Conservation (phyloP, 1,140 invertebrate genomes). For the Drosophila gunungcola region DNA sequence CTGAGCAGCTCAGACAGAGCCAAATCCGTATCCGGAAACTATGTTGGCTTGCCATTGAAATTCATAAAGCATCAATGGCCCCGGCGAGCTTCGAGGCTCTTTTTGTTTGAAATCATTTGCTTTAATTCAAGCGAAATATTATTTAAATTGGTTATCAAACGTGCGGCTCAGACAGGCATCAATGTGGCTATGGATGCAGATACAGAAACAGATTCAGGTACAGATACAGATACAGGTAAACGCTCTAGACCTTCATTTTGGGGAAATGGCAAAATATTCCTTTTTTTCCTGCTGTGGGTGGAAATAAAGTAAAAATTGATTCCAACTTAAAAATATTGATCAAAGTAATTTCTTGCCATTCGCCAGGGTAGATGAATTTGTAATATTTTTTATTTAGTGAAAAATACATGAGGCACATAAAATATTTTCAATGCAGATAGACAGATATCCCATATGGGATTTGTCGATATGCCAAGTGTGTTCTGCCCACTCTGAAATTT, state of each 20-base stretch:
- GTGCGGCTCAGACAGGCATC: slow-evolving; percentile 51
- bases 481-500: slow-evolving; percentile 19
- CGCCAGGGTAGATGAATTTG: slow-evolving; percentile 34
- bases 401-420: slow-evolving; percentile 28
- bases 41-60: slow-evolving; percentile 71
- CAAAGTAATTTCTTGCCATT: slow-evolving; percentile 55
- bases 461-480: slow-evolving; percentile 22
- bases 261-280: slow-evolving; percentile 19
- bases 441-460: slow-evolving; percentile 25
- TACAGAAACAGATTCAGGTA: slow-evolving; percentile 5
- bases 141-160: slow-evolving; percentile 82
- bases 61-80: slow-evolving; percentile 78
- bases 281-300: slow-evolving; percentile 41
- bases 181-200: slow-evolving; percentile 18
- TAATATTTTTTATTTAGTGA: slow-evolving; percentile 41
- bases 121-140: slow-evolving; percentile 83
- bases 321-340: slow-evolving; percentile 68
- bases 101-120: slow-evolving; percentile 78
- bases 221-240: slow-evolving; percentile 21
- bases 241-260: slow-evolving; percentile 18
- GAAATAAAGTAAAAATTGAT: slow-evolving; percentile 78
- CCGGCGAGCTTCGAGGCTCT: slow-evolving; percentile 33
- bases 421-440: slow-evolving; percentile 35
- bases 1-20: slow-evolving; percentile 23
- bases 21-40: slow-evolving; percentile 58